These are phyloP conservation scores for Danio rerio DNA, from an alignment of 2,113 vertebrate species.

Conservation along the genomic window GRCz12tu NC_133192.1:6154501-6155000, in stretches of 20 bases:
- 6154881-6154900: not conserved
- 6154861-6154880: conserved; percentile 49
- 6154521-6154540: not conserved
- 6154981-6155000: no score
- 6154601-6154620: conserved; percentile 17
- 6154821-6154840: conserved; percentile 44
- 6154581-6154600: not conserved
- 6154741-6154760: not conserved
- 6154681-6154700: not conserved
- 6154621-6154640: not conserved
- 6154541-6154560: conserved; percentile 19
- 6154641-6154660: not conserved
- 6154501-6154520: conserved; percentile 22
- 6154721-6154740: not conserved
- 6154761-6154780: conserved; percentile 50
- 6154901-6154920: no score
- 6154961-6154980: no score
- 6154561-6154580: not conserved
- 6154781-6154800: conserved; percentile 41
- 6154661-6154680: conserved; percentile 14
- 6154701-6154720: not conserved
- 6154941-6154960: no score
- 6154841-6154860: conserved; percentile 50
- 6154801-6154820: conserved; percentile 43
- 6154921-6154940: no score